Evolutionary conservation across 2,113 vertebrate genomes (phyloP).

Genomic region (Motacilla alba): DNA sequence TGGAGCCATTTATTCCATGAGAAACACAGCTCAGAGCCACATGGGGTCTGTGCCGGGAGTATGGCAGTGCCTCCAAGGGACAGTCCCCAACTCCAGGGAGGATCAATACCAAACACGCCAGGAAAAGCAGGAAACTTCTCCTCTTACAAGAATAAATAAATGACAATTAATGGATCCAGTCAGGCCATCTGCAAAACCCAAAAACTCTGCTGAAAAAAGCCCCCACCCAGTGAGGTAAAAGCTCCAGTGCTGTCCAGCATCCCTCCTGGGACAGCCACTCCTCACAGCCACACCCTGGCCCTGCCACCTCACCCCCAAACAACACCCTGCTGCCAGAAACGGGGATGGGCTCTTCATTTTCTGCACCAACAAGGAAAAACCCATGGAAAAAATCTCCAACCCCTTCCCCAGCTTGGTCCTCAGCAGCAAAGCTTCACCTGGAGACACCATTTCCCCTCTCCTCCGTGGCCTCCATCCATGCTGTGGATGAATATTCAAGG

Average conservation of each 20-base stretch:
- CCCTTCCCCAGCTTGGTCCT: not conserved
- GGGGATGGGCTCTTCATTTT: accelerated
- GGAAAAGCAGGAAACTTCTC: not conserved
- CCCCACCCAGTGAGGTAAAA: not conserved
- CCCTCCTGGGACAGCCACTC: not conserved
- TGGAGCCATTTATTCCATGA: constrained; percentile 8
- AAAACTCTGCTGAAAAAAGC: not conserved
- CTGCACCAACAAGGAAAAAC: not conserved
- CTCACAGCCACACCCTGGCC: not conserved
- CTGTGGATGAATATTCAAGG: not conserved
- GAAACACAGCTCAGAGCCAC: not conserved
- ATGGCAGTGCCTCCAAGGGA: not conserved
- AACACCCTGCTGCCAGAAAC: not conserved
- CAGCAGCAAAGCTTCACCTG: not conserved
- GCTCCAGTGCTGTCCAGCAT: not conserved
- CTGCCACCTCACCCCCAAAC: not conserved
- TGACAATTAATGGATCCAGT: not conserved
- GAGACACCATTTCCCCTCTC: not conserved
- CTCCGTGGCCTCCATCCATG: not conserved
- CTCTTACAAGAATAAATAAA: not conserved
- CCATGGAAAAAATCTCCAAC: not conserved
- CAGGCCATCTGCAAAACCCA: not conserved
- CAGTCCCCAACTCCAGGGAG: not conserved
- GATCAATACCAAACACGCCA: not conserved
- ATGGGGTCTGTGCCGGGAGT: not conserved